Evolutionary conservation across 2,113 vertebrate species (phyloP).

Genomic region (Glareola pratincola): DNA sequence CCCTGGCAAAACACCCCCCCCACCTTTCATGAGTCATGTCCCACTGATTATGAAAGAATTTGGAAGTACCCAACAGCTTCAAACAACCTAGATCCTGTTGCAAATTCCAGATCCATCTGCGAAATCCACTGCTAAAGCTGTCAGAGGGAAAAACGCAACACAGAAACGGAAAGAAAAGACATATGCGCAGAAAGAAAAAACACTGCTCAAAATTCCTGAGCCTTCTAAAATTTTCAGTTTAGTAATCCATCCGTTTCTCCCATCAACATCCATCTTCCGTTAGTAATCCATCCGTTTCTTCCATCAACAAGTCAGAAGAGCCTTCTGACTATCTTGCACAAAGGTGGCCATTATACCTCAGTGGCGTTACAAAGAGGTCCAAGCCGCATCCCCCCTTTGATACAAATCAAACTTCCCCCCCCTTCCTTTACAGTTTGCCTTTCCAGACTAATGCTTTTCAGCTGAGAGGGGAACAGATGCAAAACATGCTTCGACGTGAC

Average conservation of each 20-base stretch:
- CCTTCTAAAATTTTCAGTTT: neutral
- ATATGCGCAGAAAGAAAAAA: neutral
- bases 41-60: accelerated
- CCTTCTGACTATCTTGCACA: neutral
- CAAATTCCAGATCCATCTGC: neutral
- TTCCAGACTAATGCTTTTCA: neutral
- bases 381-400: neutral
- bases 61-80: neutral
- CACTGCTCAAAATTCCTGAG: neutral
- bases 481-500: neutral
- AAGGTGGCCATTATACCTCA: neutral
- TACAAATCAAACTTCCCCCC: neutral
- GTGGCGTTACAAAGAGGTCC: neutral
- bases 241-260: too few relatives aligned
- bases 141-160: neutral
- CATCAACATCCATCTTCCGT: too few relatives aligned
- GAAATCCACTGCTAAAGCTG: neutral
- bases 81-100: neutral
- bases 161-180: neutral
- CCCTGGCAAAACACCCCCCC: too few relatives aligned
- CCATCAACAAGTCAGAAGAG: neutral
- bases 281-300: too few relatives aligned
- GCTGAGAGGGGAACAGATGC: neutral
- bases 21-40: neutral
- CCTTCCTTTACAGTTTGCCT: neutral